Conservation (phyloP, 1,140 invertebrate species). For the Drosophila quadrilineata region DNA sequence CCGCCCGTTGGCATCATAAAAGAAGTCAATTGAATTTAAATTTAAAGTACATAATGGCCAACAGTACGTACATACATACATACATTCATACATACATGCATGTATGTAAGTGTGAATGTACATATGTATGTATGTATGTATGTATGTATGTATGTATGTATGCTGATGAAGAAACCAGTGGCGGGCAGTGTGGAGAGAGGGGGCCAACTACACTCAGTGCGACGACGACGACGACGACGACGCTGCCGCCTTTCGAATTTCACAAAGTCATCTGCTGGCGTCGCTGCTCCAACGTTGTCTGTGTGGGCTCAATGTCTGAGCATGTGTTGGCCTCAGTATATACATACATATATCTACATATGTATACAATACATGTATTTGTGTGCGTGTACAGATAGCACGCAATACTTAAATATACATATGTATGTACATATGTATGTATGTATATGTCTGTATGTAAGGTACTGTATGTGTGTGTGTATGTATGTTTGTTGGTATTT, state of each 20-base stretch:
- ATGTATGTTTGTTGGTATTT: slow-evolving; percentile 21
- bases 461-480: no score
- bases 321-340: slow-evolving; percentile 34
- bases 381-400: slow-evolving; percentile 14
- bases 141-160: no score
- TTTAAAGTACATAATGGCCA: slow-evolving; percentile 79
- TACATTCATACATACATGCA: no score
- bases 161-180: background rate
- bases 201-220: slow-evolving; percentile 11
- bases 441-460: no score
- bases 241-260: slow-evolving; percentile 75
- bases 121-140: no score
- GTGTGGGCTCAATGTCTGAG: slow-evolving; percentile 46
- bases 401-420: slow-evolving; percentile 39
- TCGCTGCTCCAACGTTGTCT: slow-evolving; percentile 46
- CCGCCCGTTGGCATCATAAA: slow-evolving; percentile 78
- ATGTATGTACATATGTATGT: no score
- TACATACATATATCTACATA: slow-evolving; percentile 20
- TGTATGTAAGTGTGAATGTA: no score
- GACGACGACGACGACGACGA: slow-evolving; percentile 24
- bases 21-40: slow-evolving; percentile 80
- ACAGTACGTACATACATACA: slow-evolving; percentile 18
- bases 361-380: background rate
- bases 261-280: slow-evolving; percentile 70
- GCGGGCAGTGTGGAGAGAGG: background rate